These are phyloP conservation scores for Drosophila stalkeri DNA, from an alignment of 2,888 invertebrate species.

Conservation along the genomic window DNA sequence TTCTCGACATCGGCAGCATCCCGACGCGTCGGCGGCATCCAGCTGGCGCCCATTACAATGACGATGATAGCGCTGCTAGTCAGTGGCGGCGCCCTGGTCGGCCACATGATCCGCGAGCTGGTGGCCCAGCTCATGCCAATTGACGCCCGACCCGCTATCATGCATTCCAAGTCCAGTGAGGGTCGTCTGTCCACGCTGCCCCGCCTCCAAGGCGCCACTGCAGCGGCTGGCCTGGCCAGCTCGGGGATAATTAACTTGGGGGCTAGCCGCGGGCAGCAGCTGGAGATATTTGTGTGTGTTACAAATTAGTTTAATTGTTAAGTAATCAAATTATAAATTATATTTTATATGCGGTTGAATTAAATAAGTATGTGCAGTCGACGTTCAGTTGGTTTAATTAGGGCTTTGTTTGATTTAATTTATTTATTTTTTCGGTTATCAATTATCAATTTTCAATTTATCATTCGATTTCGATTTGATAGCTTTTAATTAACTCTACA, in stretches of 20 bases:
- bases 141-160: conserved; percentile 30
- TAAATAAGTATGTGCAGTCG: conserved; percentile 27
- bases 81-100: conserved; percentile 32
- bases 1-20: conserved; percentile 77
- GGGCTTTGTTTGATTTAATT: conserved; percentile 5
- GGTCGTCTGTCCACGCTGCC: conserved; percentile 45
- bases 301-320: conserved; percentile 65
- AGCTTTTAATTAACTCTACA: conserved; percentile 39
- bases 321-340: conserved; percentile 45
- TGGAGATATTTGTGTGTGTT: conserved; percentile 33
- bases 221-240: conserved; percentile 52
- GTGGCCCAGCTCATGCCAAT: conserved; percentile 28
- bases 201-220: conserved; percentile 53
- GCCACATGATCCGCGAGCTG: conserved; percentile 34
- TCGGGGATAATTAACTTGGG: conserved; percentile 60
- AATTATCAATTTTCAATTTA: conserved; percentile 4
- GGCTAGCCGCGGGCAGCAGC: conserved; percentile 7
- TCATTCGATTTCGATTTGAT: conserved; percentile 13
- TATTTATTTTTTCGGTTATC: not conserved
- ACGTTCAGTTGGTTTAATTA: conserved; percentile 24
- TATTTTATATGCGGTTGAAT: conserved; percentile 39
- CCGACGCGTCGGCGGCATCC: conserved; percentile 40
- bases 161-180: conserved; percentile 30
- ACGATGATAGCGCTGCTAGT: conserved; percentile 44
- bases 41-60: conserved; percentile 49